Base-by-base conservation (phyloP, 2,888 invertebrate genomes). In the Drosophila acutilabella region DNA sequence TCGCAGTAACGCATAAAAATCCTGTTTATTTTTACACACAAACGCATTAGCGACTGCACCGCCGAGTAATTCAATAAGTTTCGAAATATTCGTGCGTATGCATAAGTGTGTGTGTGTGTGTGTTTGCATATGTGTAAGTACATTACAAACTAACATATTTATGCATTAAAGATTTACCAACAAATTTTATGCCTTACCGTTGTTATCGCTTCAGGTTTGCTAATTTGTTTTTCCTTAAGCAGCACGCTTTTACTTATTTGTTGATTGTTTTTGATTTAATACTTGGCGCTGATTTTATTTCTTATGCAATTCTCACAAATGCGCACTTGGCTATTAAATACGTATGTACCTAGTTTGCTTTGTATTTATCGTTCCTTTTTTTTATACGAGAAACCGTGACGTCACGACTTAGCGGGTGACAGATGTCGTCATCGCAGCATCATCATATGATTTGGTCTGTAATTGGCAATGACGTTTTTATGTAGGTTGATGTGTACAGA, bases 241-340 rank as follows among this genome's bases (percentile, higher is more conserved):
- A 57, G 40, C 62, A 53, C 51, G 48, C 44, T 60, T 47, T 54
- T 67, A 45, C 59, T 59, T 68, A 54, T 65, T 71, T 77, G 74
- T 67, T 83, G 68, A 65, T 60, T 64, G 50, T 50, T 74, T 67
- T 68, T 61, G 59, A 78, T 50, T 73, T 68, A 64, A 67, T 64
- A 64, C 67, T 73, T 69, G 67, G 64, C 65, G 51, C 45, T 73
- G 56, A 65, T 65, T 59, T 52, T 65, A 54, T 72, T 65, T 64
- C 75, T 80, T 80, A 83, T 83, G 84, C 75, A 80, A 80, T 56
- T 53, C 52, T 45, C 33, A 40, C 50, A 64, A 82, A 52, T 77
- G 83, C 80, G 83, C 78, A 80, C 71, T 80, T 83, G 64, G 71
- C 71, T 50, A 45, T 44, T 48, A 62, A 20, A 38, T n/a, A 16